A percentile compares a stretch with the other conserved stretches of the same genome.
Conservation (phyloP, 2,888 invertebrate species). For the Fragum whitleyi region DNA sequence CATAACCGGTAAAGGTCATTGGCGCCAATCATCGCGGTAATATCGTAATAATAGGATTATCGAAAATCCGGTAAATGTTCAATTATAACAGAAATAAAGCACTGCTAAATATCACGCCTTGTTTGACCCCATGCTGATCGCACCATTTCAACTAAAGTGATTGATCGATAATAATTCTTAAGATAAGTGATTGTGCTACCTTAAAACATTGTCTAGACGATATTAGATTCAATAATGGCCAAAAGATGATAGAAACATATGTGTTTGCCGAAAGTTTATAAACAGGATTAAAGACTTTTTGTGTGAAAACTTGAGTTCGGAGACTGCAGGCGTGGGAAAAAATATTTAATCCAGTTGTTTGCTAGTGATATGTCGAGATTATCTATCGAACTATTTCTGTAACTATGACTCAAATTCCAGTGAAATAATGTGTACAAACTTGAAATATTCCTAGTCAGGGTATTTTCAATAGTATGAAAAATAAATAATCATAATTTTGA, state of each 20-base stretch:
- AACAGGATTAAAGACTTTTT: background rate
- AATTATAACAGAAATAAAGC: conserved; percentile 1
- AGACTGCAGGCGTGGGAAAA: background rate
- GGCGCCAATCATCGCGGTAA: background rate
- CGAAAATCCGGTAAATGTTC: conserved; percentile 1
- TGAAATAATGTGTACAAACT: too few relatives aligned
- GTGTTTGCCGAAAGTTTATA: conserved; percentile 2
- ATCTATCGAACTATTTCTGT: background rate
- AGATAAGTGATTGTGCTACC: background rate
- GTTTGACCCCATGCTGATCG: conserved; percentile 21
- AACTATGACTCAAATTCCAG: too few relatives aligned
- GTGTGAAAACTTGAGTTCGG: background rate
- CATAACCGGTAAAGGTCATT: background rate
- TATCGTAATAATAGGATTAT: conserved; percentile 14
- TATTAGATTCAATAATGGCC: background rate
- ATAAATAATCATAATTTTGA: too few relatives aligned
- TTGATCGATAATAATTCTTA: background rate
- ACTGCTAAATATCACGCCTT: conserved; percentile 5
- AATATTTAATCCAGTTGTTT: conserved; percentile 11
- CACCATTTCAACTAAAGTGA: background rate
- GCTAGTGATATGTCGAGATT: background rate
- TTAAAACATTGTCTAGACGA: conserved; percentile 17
- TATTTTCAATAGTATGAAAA: too few relatives aligned
- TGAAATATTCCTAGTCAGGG: too few relatives aligned
- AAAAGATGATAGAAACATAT: background rate